phyloP scores from a whole-genome alignment of 2,888 invertebrate species.

The Leptinotarsa tumamoca region DNA sequence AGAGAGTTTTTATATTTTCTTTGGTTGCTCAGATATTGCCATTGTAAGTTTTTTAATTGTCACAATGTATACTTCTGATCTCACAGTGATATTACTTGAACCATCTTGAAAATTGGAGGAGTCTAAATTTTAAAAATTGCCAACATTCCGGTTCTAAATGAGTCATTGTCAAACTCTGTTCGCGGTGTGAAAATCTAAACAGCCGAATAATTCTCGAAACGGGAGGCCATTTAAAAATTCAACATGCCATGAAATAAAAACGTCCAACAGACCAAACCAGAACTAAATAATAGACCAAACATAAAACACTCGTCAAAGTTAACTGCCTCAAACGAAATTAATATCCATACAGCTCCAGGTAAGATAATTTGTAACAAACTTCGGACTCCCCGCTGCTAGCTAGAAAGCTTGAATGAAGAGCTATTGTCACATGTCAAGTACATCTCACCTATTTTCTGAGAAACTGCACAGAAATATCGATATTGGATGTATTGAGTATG shows the following conservation, averaged over 20 bases:
- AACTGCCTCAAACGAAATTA: constrained; percentile 45
- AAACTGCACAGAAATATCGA: constrained; percentile 51
- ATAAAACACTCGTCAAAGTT: constrained; percentile 44
- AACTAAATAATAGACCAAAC: constrained; percentile 41
- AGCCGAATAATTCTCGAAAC: not conserved
- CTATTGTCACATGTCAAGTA: constrained; percentile 56
- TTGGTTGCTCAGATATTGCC: too few relatives aligned
- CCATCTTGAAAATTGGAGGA: too few relatives aligned
- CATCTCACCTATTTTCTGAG: constrained; percentile 56
- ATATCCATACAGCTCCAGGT: constrained; percentile 56
- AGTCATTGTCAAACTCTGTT: too few relatives aligned
- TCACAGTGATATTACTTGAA: too few relatives aligned
- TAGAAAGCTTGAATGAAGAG: constrained; percentile 49
- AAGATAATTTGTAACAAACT: constrained; percentile 63
- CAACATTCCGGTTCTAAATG: too few relatives aligned
- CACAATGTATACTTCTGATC: too few relatives aligned
- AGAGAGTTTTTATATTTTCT: too few relatives aligned
- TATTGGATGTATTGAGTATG: constrained; percentile 41
- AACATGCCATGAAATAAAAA: constrained; percentile 5
- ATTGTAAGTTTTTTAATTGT: too few relatives aligned
- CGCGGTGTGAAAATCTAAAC: too few relatives aligned
- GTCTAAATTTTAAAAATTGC: too few relatives aligned
- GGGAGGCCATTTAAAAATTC: not conserved
- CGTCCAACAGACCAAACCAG: constrained; percentile 29
- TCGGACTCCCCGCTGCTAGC: constrained; percentile 49